Conservation (phyloP, 2,888 invertebrate species). For the Drosophila anomalata region DNA sequence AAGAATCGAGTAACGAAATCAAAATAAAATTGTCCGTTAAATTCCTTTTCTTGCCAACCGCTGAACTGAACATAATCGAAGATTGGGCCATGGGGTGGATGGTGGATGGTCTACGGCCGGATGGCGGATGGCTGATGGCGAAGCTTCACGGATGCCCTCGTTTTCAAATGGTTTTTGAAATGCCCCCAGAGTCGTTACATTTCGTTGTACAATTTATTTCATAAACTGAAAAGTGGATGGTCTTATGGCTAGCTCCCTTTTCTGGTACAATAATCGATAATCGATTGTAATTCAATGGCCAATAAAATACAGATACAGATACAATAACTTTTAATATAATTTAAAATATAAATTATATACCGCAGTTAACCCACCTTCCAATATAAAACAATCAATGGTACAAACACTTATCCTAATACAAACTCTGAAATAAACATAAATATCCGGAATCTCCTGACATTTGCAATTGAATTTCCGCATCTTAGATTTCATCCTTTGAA, state of each 20-base stretch:
- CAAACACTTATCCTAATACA: neutral
- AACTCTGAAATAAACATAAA: constrained; percentile 11
- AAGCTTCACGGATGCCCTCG: constrained; percentile 16
- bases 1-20: constrained; percentile 34
- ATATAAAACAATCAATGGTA: neutral
- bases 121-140: neutral
- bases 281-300: neutral
- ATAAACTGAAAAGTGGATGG: constrained; percentile 2
- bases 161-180: constrained; percentile 25
- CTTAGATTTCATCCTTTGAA: constrained; percentile 39
- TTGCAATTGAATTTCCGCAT: constrained; percentile 29
- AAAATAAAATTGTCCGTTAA: constrained; percentile 45
- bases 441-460: constrained; percentile 13
- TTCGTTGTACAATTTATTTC: constrained; percentile 5
- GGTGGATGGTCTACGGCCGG: neutral
- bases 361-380: too few relatives aligned
- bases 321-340: neutral
- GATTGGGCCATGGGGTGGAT: neutral
- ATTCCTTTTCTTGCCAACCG: constrained; percentile 20
- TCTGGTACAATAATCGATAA: neutral
- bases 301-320: neutral
- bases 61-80: constrained; percentile 23
- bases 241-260: too few relatives aligned
- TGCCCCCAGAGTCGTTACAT: constrained; percentile 10
- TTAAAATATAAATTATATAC: too few relatives aligned